A percentile compares a stretch with the other conserved stretches of the same genome.
Conservation (phyloP, 1,140 invertebrate genomes). For the Brachionus plicatilis region DNA sequence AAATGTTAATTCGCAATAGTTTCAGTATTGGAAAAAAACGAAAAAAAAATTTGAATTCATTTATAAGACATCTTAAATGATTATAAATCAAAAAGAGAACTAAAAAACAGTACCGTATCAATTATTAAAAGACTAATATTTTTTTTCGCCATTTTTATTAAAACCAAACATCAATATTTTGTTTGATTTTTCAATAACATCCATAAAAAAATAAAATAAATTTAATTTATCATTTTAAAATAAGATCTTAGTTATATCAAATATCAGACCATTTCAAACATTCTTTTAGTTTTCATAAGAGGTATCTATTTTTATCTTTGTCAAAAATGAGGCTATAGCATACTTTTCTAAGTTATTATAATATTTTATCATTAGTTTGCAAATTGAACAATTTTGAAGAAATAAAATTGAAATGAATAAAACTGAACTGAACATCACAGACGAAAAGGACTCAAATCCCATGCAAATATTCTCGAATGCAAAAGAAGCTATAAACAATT, state of each 20-base stretch:
- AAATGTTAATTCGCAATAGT: no score
- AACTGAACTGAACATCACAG: neutral
- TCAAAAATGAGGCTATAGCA: constrained; percentile 25
- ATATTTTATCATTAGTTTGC: neutral
- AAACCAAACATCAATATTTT: no score
- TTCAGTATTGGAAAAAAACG: no score
- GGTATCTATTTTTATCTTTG: constrained; percentile 19
- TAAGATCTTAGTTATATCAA: neutral
- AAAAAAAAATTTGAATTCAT: no score
- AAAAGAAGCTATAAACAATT: neutral
- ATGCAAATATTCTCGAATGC: constrained; percentile 2
- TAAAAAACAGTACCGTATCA: no score
- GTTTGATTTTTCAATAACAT: no score
- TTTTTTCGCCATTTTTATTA: no score
- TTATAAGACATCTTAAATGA: no score
- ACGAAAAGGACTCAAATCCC: neutral
- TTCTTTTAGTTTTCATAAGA: neutral
- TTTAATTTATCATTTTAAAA: neutral
- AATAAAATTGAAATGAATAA: constrained; percentile 8
- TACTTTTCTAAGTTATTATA: neutral
- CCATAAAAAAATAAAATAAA: no score
- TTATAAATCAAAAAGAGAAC: no score
- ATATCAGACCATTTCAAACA: neutral
- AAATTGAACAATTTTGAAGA: neutral
- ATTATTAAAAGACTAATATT: no score